Evolutionary conservation across 2,113 vertebrate species (phyloP), one percentile per base, ranked within the genome.

Genomic region (Morone chrysops): DNA sequence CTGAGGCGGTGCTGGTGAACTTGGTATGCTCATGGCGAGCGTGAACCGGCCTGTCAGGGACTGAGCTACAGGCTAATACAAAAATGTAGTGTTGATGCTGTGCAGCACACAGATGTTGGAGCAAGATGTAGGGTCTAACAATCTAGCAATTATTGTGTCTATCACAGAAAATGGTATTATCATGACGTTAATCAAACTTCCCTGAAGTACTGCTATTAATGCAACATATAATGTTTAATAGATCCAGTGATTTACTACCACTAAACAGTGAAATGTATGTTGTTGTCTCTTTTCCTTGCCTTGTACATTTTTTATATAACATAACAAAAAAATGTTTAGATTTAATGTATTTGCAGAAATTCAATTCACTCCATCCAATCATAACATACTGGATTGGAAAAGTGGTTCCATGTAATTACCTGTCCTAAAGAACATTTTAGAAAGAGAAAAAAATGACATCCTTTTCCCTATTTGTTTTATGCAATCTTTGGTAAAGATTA

Each of bases 1-100:
- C 78, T 36, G 43, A 22, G 66, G 83, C 38, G 8, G 43, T 6
- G 54, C 60, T 5, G 48, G 36, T 67, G 79, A 84, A 74, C 71
- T 79, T 25, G 0, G 25, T 47, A 68, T 1, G 6, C 20, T 48
- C 2, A 12, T 43, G 66, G 79, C 2, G 38, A 65, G 54, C 38
- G 43, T 71, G 75, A 68, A 74, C 25, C 8, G 7, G 74, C 51
- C 36, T 56, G 70, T 70, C 72, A 60, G 38, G 13, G 40, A 60
- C 53, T 47, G 41, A 78, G 50, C 54, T 47, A n/a, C 22, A 56
- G 73, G 62, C 63, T 70, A 72, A 76, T 66, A 38, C 65, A 61
- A 56, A 53, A 50, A 56, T 18, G 6, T 43, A 4, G 17, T 18
- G 66, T 47, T 67, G 59, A 63, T 17, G 1, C 31, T 40, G 31